Base-by-base conservation (phyloP, 2,797 vertebrate genomes). In the Halcyon smyrnensis region DNA sequence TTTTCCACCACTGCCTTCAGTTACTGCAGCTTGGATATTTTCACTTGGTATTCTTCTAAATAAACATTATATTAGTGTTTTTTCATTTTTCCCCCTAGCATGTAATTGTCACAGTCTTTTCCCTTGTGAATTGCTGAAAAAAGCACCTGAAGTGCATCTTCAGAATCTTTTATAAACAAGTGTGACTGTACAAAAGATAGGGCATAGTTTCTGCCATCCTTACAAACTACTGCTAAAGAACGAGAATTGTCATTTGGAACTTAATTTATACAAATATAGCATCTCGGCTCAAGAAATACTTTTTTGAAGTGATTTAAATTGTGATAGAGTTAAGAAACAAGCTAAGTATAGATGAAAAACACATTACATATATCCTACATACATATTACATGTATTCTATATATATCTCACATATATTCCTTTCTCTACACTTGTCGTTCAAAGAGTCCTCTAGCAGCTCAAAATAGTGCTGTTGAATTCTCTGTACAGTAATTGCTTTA, bases 351-450 rank as follows among this genome's bases (percentile, higher is more conserved):
- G n/a, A 6, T 39, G 45, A 53, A 50, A 73, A 25, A 12, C 1
- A 1, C 25, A 2, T 34, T 59, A 8, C 27, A 5, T 12, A 12
- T 36, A 23, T 43, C 19, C 48, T 50, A 3, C 3, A 2, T 30
- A 3, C 17, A 0, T 84, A 27, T 28, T 68, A 3, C 3, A 3
- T 28, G 3, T 19, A 0, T 83, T 28, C 18, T 54, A 32, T 77
- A 4, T 12, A 15, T 39, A 23, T 34, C 12, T 43, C 45, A 3
- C 5, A 3, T 32, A 3, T 24, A 0, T 32, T 57, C 37, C 39
- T 50, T 19, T 50, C 16, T 79, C 28, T 78, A 12, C 15, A 3
- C 6, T 64, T 18, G 2, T 24, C 6, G 4, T 8, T 54, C 21
- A 25, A 8, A 9, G 19, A 25, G 24, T 39, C 67, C 39, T 51